Conservation (phyloP, 2,888 invertebrate genomes). For the Terebella lapidaria region DNA sequence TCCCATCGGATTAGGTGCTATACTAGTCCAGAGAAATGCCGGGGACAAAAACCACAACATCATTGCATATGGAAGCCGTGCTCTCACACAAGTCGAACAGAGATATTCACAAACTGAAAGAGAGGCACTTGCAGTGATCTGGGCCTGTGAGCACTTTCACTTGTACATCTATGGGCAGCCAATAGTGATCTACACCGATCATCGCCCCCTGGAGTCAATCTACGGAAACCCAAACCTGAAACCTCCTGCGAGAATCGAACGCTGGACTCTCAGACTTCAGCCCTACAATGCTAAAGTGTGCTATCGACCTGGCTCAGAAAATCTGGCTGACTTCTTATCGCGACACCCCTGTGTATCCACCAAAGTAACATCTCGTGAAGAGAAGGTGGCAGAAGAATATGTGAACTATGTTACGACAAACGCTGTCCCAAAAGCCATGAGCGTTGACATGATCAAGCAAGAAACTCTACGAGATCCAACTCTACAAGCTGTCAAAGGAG, state of each 20-base stretch:
- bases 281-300: neutral
- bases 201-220: neutral
- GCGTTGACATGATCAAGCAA: slow-evolving; percentile 24
- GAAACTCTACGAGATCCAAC: slow-evolving; percentile 11
- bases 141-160: neutral
- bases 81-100: neutral
- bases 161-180: neutral
- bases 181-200: neutral
- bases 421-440: slow-evolving; percentile 26
- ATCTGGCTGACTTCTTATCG: neutral
- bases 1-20: neutral
- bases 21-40: neutral
- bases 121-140: neutral
- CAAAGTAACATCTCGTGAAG: slow-evolving; percentile 3
- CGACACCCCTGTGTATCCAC: neutral
- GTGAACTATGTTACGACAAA: slow-evolving; percentile 22
- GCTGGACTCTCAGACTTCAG: neutral
- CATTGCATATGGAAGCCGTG: neutral
- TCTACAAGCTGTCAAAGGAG: neutral
- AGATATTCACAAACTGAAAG: neutral
- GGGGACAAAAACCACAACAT: neutral
- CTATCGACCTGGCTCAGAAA: neutral
- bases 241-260: neutral
- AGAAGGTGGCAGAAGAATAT: slow-evolving; percentile 27
- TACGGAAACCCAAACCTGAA: neutral